A percentile compares a stretch with the other conserved stretches of the same genome.
phyloP scores from a whole-genome alignment of 1,140 invertebrate genomes.

The Hypsibius dujardini region DNA sequence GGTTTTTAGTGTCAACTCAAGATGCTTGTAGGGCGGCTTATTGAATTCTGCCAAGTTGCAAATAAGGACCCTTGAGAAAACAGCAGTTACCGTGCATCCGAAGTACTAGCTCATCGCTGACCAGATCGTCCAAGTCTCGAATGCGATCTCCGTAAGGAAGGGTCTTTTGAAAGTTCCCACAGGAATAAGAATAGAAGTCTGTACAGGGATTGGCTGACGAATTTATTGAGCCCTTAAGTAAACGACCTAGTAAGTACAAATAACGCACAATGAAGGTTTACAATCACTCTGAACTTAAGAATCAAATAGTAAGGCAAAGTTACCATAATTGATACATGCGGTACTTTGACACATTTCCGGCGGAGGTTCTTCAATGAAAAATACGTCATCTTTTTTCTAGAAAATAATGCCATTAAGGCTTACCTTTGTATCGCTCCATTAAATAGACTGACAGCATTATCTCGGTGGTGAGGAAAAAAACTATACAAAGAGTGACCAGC shows the following conservation, averaged over 20 bases:
- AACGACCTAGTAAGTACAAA: neutral
- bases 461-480: neutral
- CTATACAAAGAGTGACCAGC: neutral
- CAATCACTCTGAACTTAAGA: neutral
- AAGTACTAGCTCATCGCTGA: constrained; percentile 1
- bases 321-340: neutral
- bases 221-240: neutral
- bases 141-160: neutral
- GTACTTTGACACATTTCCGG: neutral
- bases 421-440: neutral
- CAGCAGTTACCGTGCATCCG: neutral
- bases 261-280: neutral
- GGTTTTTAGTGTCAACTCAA: neutral
- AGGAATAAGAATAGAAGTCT: neutral
- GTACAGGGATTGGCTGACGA: neutral
- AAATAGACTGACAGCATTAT: constrained; percentile 7
- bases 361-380: neutral
- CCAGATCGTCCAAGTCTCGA: constrained; percentile 6
- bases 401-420: neutral
- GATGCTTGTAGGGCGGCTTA: too few relatives aligned
- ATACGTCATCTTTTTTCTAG: neutral
- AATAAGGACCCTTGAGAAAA: neutral
- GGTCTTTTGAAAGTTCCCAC: neutral
- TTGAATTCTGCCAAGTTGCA: neutral
- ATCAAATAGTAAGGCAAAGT: neutral